Percentiles rank a stretch among this genome's conserved stretches.
These are phyloP conservation scores for Vidua macroura DNA, from an alignment of 2,113 vertebrate species.

Conservation along the genomic window DNA sequence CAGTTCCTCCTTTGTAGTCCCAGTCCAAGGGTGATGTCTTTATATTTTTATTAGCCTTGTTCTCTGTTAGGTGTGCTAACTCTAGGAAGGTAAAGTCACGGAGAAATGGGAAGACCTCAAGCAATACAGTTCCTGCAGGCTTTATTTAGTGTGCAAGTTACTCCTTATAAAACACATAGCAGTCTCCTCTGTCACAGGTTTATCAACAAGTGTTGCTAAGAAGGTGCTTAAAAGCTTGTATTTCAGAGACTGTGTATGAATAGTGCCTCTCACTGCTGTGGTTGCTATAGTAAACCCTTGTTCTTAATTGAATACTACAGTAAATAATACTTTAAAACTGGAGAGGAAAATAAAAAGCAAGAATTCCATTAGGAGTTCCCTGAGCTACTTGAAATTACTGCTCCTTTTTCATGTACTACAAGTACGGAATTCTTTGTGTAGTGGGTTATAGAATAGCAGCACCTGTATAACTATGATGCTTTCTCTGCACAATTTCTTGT, in stretches of 20 bases:
- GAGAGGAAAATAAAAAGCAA: slow-evolving; percentile 37
- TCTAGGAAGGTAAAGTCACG: neutral
- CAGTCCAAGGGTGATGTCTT: neutral
- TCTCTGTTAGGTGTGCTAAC: neutral
- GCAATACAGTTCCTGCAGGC: neutral
- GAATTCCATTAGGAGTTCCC: slow-evolving; percentile 18
- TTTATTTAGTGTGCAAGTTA: slow-evolving; percentile 1
- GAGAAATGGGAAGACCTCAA: neutral
- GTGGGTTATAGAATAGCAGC: neutral
- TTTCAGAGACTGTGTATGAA: slow-evolving; percentile 43
- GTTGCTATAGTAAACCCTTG: slow-evolving; percentile 71
- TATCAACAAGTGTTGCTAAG: slow-evolving; percentile 62
- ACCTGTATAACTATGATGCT: slow-evolving; percentile 19
- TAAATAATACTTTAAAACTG: slow-evolving; percentile 71
- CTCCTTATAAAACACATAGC: neutral
- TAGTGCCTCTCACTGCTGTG: slow-evolving; percentile 43
- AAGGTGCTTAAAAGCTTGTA: slow-evolving; percentile 53
- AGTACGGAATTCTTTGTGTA: slow-evolving; percentile 6
- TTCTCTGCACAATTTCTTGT: neutral
- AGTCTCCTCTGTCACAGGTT: slow-evolving; percentile 25
- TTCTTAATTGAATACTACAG: slow-evolving; percentile 68
- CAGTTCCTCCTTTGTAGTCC: neutral
- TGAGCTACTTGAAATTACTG: slow-evolving; percentile 60
- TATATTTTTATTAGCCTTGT: neutral
- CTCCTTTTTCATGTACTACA: slow-evolving; percentile 23